A percentile compares a stretch with the other conserved stretches of the same genome.
phyloP scores from a whole-genome alignment of 2,888 invertebrate genomes.

The Drosophila cognata region DNA sequence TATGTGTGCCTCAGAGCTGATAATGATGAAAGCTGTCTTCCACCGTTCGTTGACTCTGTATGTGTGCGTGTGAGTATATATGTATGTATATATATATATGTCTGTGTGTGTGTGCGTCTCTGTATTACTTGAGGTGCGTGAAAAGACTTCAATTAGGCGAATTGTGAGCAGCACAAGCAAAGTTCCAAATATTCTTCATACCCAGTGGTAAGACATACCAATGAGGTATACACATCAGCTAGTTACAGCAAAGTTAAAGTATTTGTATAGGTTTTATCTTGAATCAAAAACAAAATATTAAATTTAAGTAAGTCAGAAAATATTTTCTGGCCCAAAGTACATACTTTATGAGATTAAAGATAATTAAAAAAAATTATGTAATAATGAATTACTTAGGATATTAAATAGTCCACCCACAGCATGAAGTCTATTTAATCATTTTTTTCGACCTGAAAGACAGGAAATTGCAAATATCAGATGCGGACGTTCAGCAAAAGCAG shows the following conservation, averaged over 20 bases:
- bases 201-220: not conserved
- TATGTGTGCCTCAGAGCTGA: conserved; percentile 38
- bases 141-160: conserved; percentile 76
- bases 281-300: not conserved
- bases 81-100: not conserved
- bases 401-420: not conserved
- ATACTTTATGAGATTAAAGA: too few relatives aligned
- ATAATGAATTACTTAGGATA: conserved; percentile 2
- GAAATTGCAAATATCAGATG: conserved; percentile 54
- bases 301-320: not conserved
- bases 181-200: conserved; percentile 18
- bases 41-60: conserved; percentile 11
- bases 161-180: conserved; percentile 57
- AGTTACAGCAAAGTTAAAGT: not conserved
- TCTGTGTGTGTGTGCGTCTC: conserved; percentile 24
- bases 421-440: conserved; percentile 24
- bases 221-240: not conserved
- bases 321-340: not conserved
- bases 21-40: conserved; percentile 60
- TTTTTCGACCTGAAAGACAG: conserved; percentile 22
- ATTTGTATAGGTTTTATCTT: not conserved
- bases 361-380: not conserved
- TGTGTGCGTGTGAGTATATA: conserved; percentile 13
- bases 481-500: conserved; percentile 1
- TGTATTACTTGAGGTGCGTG: conserved; percentile 49